These are phyloP conservation scores for Sclerodermus sp. DNA, from an alignment of 2,888 invertebrate species.

Conservation along the genomic window DNA sequence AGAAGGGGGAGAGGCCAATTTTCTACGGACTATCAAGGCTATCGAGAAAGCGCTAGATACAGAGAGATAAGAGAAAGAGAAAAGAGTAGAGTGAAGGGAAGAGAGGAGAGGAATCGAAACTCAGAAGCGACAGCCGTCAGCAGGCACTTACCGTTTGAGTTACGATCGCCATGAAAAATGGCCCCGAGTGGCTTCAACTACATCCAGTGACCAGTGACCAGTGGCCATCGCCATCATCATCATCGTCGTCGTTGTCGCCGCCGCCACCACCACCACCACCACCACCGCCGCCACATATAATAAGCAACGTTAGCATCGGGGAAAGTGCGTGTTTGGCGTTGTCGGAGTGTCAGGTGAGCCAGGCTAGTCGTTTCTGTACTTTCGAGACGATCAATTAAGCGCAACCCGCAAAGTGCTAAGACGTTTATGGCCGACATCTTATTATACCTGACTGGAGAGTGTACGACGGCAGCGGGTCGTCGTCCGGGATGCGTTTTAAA, in stretches of 20 bases:
- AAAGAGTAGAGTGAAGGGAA: too few species aligned
- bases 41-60: too few species aligned
- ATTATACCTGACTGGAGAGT: conserved; percentile 37
- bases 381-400: conserved; percentile 48
- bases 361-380: background rate
- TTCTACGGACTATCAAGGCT: too few species aligned
- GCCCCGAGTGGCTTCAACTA: too few species aligned
- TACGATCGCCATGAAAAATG: background rate
- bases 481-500: conserved; percentile 20
- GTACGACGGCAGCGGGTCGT: conserved; percentile 31
- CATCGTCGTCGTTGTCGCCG: too few species aligned
- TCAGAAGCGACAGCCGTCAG: background rate
- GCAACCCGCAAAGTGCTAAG: conserved; percentile 54
- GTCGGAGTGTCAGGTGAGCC: background rate
- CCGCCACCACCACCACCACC: too few species aligned
- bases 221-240: conserved; percentile 3
- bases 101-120: background rate
- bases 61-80: too few species aligned
- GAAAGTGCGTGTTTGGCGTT: background rate
- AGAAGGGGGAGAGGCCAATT: too few species aligned
- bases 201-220: background rate
- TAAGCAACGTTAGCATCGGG: conserved; percentile 2
- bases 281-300: too few species aligned
- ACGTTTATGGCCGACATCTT: conserved; percentile 54
- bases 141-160: conserved; percentile 1